Conservation (phyloP, 2,797 vertebrate genomes). For the Tadarida brasiliensis region DNA sequence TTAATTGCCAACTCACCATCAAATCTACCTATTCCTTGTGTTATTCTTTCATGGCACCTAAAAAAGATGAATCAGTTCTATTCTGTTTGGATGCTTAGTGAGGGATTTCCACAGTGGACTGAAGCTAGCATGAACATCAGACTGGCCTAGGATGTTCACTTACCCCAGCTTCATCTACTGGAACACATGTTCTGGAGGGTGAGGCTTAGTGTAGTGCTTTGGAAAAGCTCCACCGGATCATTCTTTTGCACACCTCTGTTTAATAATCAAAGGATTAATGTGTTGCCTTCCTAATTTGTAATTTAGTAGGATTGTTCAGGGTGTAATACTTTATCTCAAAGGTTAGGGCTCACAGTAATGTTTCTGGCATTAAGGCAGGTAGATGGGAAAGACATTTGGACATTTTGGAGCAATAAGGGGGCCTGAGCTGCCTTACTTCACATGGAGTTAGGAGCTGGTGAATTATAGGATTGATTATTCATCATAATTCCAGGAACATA, state of each 20-base stretch:
- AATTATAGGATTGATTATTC: not conserved
- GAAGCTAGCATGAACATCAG: not conserved
- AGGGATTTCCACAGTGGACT: not conserved
- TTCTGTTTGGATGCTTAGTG: not conserved
- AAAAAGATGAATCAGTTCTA: not conserved
- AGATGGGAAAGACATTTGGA: not conserved
- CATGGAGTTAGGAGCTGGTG: not conserved
- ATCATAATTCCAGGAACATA: not conserved
- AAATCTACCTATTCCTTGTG: not conserved
- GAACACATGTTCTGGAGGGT: not conserved
- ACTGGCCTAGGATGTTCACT: not conserved
- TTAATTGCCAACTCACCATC: not conserved
- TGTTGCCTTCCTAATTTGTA: not conserved
- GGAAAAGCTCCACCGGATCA: not conserved
- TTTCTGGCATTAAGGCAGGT: not conserved
- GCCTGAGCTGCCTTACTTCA: not conserved
- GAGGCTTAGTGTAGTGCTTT: not conserved
- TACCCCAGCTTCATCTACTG: not conserved
- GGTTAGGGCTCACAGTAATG: not conserved
- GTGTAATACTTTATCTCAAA: not conserved
- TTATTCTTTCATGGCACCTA: not conserved
- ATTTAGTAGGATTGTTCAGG: not conserved
- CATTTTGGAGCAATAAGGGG: not conserved
- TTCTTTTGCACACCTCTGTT: not conserved
- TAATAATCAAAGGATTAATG: not conserved